Evolutionary conservation across 2,113 vertebrate genomes (phyloP), one percentile per base, ranked within the genome.

Genomic region (Rhea americana): DNA sequence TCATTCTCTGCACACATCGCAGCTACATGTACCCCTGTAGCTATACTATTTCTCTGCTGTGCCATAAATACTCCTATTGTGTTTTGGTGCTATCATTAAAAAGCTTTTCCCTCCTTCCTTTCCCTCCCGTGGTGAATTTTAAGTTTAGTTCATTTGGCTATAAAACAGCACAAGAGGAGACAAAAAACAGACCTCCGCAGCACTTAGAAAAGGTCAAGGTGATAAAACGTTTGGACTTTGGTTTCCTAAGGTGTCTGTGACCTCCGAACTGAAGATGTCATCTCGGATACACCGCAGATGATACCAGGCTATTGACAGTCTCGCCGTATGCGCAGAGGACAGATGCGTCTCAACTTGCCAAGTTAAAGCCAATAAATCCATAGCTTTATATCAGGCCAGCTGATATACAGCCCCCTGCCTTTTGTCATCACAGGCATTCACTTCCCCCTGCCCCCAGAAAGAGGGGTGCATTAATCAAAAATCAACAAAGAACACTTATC

Each of bases 401-500:
- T 98, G 98, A 98, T 98, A 98, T 97, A 97, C 95, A 76, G 96
- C 96, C 97, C 98, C 96, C 97, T 98, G 98, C 96, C 97, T 98
- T 98, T 98, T 98, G 97, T 98, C 97, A 98, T 98, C 95, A 94
- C 96, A 97, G 96, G 96, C 97, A 98, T 98, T 97, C 96, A 97
- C 96, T 98, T 97, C 94, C 92, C 97, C 73, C 61, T 68, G 97
- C 95, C 97, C 96, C 97, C 94, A 96, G 97, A 97, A 98, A 98
- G 97, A 97, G 97, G 97, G 94, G 97, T 92, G 92, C 97, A 97
- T 98, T 98, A 98, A 98, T 98, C 98, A 98, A 98, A 98, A 98
- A 98, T 98, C 98, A 98, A 98, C 98, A 98, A 98, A 98, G 97
- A 98, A 96, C 98, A 98, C 97, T 98, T 98, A 98, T 98, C 98